Evolutionary conservation across 2,797 vertebrate genomes (phyloP), one percentile per base, ranked within the genome.

Genomic region (Hafferia zeledoni): DNA sequence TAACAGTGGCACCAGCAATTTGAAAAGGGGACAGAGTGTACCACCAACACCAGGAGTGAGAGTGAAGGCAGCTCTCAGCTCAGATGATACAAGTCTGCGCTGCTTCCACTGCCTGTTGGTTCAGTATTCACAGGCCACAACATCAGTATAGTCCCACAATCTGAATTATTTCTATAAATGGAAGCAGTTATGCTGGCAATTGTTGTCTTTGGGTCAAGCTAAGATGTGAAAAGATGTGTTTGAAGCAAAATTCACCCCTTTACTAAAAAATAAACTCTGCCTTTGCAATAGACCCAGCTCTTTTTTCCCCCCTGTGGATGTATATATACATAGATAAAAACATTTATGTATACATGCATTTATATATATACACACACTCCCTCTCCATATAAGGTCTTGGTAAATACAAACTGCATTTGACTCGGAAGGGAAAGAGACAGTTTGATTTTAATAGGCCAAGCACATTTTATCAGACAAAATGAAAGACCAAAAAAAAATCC

Each of bases 361-460:
- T 87, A 57, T 35, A 79, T 52, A 80, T 20, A 52, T 4, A 46
- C 1, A 43, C 17, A 24, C 0, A 50, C 17, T 74, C 47, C n/a
- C 39, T 81, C 30, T 91, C 89, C 90, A 79, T 96, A 68, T 83
- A 93, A 81, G 91, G 96, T 94, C 93, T 92, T 28, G 82, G 92
- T 97, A 98, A 97, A 98, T 89, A 97, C 3, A 1, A 96, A 87
- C 64, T 94, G 52, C 17, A 50, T 77, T 96, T 94, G 64, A 87
- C 60, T 96, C 89, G 22, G 92, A 96, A 97, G 94, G 86, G 89
- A 94, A 97, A 97, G 79, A 94, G 90, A 90, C 94, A 84, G 94
- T 74, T 88, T 35, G 52, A 91, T 91, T 86, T 96, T 96, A 95
- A 96, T 89, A 97, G 96, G 90, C 92, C 91, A 96, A 95, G 95